These are phyloP conservation scores for Aphelocoma californica DNA, from an alignment of 2,797 vertebrate genomes.

Conservation along the genomic window DNA sequence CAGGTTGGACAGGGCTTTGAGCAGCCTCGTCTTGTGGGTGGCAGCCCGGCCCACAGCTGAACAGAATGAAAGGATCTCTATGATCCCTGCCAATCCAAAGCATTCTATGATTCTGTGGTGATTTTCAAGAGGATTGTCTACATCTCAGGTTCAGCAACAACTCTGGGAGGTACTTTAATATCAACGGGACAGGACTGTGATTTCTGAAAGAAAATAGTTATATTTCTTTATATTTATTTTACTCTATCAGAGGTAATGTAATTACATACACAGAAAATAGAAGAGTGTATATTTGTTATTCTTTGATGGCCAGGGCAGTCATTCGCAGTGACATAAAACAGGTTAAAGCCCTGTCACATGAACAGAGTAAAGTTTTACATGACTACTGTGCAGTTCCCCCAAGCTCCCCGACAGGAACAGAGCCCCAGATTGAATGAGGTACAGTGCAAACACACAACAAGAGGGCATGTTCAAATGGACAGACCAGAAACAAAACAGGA, in stretches of 20 bases:
- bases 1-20: fast-evolving
- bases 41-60: background rate
- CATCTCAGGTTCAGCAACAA: background rate
- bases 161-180: background rate
- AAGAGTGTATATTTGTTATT: background rate
- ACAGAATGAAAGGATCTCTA: background rate
- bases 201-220: background rate
- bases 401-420: background rate
- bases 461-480: background rate
- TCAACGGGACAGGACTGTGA: background rate
- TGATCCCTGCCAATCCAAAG: background rate
- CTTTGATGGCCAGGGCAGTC: background rate
- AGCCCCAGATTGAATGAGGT: background rate
- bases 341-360: background rate
- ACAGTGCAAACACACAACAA: background rate
- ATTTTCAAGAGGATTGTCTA: background rate
- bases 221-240: background rate
- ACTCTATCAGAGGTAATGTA: background rate
- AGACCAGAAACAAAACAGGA: background rate
- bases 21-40: fast-evolving
- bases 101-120: background rate
- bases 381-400: background rate
- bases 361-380: background rate
- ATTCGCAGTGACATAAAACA: background rate
- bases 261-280: background rate